These are phyloP conservation scores for Baronia brevicornis DNA, from an alignment of 2,888 invertebrate species.

Conservation along the genomic window DNA sequence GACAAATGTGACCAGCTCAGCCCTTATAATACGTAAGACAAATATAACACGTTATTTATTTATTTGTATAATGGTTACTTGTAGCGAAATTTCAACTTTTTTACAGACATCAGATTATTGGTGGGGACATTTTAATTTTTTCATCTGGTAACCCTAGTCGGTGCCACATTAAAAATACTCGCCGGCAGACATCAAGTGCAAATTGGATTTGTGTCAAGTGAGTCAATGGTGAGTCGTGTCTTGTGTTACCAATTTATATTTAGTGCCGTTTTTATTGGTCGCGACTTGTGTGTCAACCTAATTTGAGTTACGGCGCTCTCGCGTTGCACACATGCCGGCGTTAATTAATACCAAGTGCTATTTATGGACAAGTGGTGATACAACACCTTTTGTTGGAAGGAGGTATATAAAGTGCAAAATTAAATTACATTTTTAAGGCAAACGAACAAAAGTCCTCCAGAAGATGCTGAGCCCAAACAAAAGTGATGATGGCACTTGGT, in stretches of 20 bases:
- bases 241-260: conserved; percentile 20
- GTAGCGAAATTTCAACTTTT: too few relatives aligned
- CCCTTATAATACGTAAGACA: too few relatives aligned
- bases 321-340: conserved; percentile 5
- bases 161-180: conserved; percentile 14
- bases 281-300: conserved; percentile 6
- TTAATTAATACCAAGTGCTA: conserved; percentile 8
- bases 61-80: too few relatives aligned
- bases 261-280: conserved; percentile 19
- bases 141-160: conserved; percentile 19
- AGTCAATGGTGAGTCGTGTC: conserved; percentile 25
- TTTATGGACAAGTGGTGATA: conserved; percentile 6
- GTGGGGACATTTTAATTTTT: conserved; percentile 1
- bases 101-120: conserved; percentile 6
- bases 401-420: background rate
- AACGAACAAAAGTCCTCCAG: conserved; percentile 19
- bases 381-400: background rate
- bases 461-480: too few relatives aligned
- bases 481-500: too few relatives aligned
- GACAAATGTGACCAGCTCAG: too few relatives aligned
- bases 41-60: too few relatives aligned
- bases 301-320: conserved; percentile 4
- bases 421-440: conserved; percentile 1
- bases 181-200: conserved; percentile 24
- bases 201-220: conserved; percentile 45